Base-by-base conservation (phyloP, 37 sponge, comb jelly and placozoan genomes). In the Beroe ovata region DNA sequence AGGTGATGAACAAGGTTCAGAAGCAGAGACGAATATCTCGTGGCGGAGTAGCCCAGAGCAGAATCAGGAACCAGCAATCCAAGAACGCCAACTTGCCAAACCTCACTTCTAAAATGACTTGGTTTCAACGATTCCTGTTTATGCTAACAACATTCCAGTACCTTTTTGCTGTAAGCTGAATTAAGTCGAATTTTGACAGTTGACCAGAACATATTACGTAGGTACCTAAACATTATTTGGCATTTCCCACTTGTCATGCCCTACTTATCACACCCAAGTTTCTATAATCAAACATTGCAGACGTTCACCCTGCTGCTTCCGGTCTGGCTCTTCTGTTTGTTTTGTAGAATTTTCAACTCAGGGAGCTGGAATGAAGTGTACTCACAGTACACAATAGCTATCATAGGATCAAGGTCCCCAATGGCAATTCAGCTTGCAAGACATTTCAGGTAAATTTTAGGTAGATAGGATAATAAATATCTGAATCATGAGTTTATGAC, bases 401-500 rank as follows among this genome's bases (percentile, higher is more conserved):
- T 77, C 42, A 77, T 77, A 1, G 84, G 84, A 11, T 39, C 84
- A 1, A 30, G 84, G 26, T 77, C 84, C 2, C 84, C 84, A 1
- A 25, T 77, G 38, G 54, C 54, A 8, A 40, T 77, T 40, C 84
- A 77, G 1, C 42, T 77, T 36, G 84, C 84, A 0, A 77, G 84
- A 26, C 84, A 77, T 40, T 77, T 77, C 84, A 77, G 54, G 84
- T 77, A 16, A 62, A n/a, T n/a, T n/a, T n/a, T n/a, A n/a, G n/a
- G n/a, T n/a, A 58, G 11, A 58, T 19, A 19, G 59, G 59, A 58
- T 19, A 58, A 58, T 58, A 58, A 58, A n/a, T n/a, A n/a, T n/a
- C n/a, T n/a, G n/a, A n/a, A n/a, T n/a, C n/a, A n/a, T n/a, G n/a
- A n/a, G n/a, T n/a, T n/a, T n/a, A n/a, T n/a, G n/a, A n/a, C n/a